Percentiles rank a stretch among this genome's conserved stretches.
These are phyloP conservation scores for Xylocopa sonorina DNA, from an alignment of 1,140 invertebrate genomes.

Conservation along the genomic window DNA sequence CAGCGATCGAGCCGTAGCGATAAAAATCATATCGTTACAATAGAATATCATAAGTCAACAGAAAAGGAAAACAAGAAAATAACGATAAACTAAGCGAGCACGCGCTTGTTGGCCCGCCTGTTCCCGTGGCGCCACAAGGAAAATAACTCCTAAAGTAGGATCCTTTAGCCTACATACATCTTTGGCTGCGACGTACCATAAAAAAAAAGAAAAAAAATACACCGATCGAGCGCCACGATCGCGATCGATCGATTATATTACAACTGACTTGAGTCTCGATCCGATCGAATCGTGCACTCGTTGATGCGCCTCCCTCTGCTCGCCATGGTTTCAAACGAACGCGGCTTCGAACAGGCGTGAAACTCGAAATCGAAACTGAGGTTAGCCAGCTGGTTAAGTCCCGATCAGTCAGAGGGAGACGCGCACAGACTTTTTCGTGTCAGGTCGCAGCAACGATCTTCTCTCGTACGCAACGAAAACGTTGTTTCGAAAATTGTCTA, in stretches of 20 bases:
- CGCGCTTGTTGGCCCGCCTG: conserved; percentile 21
- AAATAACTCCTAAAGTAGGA: conserved; percentile 43
- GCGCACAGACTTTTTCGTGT: conserved; percentile 3
- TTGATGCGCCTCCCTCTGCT: conserved; percentile 4
- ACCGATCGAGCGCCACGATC: conserved; percentile 24
- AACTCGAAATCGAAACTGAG: not conserved
- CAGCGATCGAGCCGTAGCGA: conserved; percentile 42
- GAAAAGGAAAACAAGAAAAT: conserved; percentile 39
- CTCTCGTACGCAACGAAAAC: conserved; percentile 50
- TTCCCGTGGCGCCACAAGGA: conserved; percentile 39
- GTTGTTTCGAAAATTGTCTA: conserved; percentile 76
- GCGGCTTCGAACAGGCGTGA: not conserved
- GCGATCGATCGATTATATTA: conserved; percentile 41
- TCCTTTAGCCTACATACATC: conserved; percentile 32
- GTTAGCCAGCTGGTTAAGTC: conserved; percentile 2
- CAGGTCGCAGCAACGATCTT: conserved; percentile 49
- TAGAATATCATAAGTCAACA: conserved; percentile 42
- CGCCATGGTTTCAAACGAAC: not conserved
- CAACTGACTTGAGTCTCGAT: conserved; percentile 45
- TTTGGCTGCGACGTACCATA: conserved; percentile 47
- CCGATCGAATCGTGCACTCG: conserved; percentile 30
- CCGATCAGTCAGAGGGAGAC: conserved; percentile 12
- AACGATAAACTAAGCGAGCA: conserved; percentile 31
- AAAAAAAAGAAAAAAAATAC: not conserved
- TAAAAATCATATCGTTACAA: conserved; percentile 51